phyloP scores from a whole-genome alignment of 2,888 invertebrate species.

The Nemotelus pantherinus region DNA sequence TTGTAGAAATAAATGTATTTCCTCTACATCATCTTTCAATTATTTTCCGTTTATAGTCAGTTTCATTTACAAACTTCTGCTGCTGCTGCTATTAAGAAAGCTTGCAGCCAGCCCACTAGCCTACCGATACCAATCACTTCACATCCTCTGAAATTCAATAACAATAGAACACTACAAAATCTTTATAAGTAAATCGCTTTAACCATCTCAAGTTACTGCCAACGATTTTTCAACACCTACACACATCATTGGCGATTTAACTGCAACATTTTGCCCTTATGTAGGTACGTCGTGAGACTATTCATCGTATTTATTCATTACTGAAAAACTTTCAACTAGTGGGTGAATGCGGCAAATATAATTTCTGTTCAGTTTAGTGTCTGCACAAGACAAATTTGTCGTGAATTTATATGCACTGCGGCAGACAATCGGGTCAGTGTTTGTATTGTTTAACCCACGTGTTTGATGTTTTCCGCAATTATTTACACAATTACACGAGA shows the following conservation, averaged over 20 bases:
- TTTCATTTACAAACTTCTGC: too few relatives aligned
- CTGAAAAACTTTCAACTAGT: neutral
- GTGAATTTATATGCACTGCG: constrained; percentile 30
- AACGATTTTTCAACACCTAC: constrained; percentile 21
- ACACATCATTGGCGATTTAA: neutral
- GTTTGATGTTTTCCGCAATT: neutral
- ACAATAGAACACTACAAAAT: neutral
- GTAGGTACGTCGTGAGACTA: neutral
- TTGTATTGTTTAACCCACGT: constrained; percentile 17
- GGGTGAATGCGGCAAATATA: neutral
- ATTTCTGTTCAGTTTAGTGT: neutral
- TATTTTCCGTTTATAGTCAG: too few relatives aligned
- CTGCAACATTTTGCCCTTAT: neutral
- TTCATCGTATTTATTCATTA: neutral
- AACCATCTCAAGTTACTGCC: constrained; percentile 7
- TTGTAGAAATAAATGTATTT: too few relatives aligned
- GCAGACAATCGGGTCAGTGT: constrained; percentile 36
- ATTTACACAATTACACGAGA: too few relatives aligned
- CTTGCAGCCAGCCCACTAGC: neutral
- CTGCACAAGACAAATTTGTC: constrained; percentile 16
- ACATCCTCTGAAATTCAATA: neutral
- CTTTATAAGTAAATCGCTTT: constrained; percentile 9
- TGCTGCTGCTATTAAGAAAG: too few relatives aligned
- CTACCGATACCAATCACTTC: neutral
- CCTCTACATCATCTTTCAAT: too few relatives aligned